These are phyloP conservation scores for Chroicocephalus ridibundus DNA, from an alignment of 2,113 vertebrate species.

Conservation along the genomic window DNA sequence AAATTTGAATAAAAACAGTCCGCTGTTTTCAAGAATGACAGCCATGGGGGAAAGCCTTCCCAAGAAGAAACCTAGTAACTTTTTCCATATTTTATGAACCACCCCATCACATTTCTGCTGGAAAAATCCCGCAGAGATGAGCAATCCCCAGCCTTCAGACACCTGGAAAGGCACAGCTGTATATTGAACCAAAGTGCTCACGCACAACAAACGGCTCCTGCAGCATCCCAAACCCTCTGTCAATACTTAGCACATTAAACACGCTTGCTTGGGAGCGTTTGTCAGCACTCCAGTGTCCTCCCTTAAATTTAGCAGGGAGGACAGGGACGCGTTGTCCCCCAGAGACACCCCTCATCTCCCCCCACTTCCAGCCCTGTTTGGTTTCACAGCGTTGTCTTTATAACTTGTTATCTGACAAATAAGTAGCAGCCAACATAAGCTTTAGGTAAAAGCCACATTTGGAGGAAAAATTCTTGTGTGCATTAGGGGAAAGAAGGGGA, in stretches of 20 bases:
- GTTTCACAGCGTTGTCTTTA: neutral
- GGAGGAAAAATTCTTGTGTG: neutral
- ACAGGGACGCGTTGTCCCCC: too few species aligned
- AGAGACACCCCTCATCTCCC: too few species aligned
- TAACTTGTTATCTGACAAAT: neutral
- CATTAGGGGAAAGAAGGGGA: neutral
- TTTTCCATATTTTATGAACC: neutral
- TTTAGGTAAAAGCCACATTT: neutral
- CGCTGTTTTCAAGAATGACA: neutral
- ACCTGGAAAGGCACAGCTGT: neutral
- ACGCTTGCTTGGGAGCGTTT: too few species aligned
- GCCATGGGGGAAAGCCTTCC: neutral
- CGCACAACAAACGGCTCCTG: accelerated
- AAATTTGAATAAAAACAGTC: neutral
- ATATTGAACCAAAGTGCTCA: accelerated
- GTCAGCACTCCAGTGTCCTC: neutral
- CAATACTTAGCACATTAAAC: accelerated
- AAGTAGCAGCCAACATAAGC: accelerated
- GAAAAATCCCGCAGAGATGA: neutral
- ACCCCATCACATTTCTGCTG: neutral
- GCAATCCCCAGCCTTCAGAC: neutral
- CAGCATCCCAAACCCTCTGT: neutral
- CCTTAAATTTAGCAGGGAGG: neutral
- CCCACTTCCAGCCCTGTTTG: neutral
- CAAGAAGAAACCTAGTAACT: neutral